Evolutionary conservation across 2,797 vertebrate genomes (phyloP), one percentile per base, ranked within the genome.

Genomic region (Acanthopagrus latus): DNA sequence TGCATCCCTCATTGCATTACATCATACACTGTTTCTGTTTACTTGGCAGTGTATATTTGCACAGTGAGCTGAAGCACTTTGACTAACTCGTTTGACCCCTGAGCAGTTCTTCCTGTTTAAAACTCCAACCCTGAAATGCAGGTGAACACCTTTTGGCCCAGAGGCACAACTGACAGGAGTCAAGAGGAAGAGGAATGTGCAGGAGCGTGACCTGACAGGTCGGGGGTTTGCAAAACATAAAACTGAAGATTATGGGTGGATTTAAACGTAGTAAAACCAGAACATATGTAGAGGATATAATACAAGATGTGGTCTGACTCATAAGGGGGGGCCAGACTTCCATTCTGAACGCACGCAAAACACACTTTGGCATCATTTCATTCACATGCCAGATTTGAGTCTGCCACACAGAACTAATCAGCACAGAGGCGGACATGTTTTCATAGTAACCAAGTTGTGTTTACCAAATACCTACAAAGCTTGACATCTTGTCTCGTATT

Each of bases 121-220:
- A 10, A 23, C 11, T 38, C 27, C 3, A 46, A 21, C 46, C 48
- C 27, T 20, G 18, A 14, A 8, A 16, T 16, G 6, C 7, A 8
- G 8, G 8, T 14, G 11, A 44, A 29, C 0, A 1, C 20, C 33
- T 38, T 4, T 12, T 52, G 67, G 27, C 16, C 13, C 12, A 17
- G 48, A 74, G 62, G 74, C 18, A 0, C 20, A 64, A 58, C 27
- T 64, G 73, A 64, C 55, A 65, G 17, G 18, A 54, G 7, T 33
- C 7, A 29, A 0, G 2, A 9, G 47, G 16, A 62, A 14, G 48
- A 1, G 73, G 69, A 78, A 83, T 78, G 76, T 63, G 50, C 14
- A 57, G 3, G 1, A 59, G 41, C 74, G 43, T 0, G 21, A 68
- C 25, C 46, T 33, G 55, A 58, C 72, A 83, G 11, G 74, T 21